Evolutionary conservation across 2,888 invertebrate species (phyloP).

Genomic region (Deroplatys truncata): DNA sequence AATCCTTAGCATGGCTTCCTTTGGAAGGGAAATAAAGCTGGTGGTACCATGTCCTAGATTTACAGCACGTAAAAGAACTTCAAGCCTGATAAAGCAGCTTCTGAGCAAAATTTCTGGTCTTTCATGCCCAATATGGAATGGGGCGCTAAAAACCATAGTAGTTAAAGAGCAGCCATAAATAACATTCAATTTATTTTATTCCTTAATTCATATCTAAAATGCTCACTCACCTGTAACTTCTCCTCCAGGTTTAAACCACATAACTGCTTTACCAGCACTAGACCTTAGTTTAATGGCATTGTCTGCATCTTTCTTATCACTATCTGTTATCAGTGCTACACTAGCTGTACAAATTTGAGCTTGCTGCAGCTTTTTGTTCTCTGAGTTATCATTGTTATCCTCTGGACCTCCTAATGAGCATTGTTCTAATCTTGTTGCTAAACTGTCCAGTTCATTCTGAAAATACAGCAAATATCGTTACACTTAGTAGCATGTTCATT

Average conservation of each 20-base stretch:
- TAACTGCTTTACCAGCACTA: background rate
- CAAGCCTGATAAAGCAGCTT: no score
- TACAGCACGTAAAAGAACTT: no score
- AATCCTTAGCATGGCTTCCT: no score
- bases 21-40: no score
- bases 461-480: background rate
- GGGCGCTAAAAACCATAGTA: no score
- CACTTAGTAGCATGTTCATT: no score
- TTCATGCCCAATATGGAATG: no score
- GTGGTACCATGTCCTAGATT: no score
- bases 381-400: background rate
- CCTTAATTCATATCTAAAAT: no score
- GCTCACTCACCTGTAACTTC: background rate
- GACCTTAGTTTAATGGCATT: background rate
- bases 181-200: no score
- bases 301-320: background rate
- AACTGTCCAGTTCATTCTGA: conserved; percentile 23
- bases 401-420: background rate
- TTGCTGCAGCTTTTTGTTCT: background rate
- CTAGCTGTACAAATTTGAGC: conserved; percentile 21
- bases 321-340: conserved; percentile 15
- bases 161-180: no score
- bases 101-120: no score
- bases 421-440: conserved; percentile 20
- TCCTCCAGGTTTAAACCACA: background rate